phyloP scores from a whole-genome alignment of 2,797 vertebrate genomes.

The Tragelaphus eurycerus region DNA sequence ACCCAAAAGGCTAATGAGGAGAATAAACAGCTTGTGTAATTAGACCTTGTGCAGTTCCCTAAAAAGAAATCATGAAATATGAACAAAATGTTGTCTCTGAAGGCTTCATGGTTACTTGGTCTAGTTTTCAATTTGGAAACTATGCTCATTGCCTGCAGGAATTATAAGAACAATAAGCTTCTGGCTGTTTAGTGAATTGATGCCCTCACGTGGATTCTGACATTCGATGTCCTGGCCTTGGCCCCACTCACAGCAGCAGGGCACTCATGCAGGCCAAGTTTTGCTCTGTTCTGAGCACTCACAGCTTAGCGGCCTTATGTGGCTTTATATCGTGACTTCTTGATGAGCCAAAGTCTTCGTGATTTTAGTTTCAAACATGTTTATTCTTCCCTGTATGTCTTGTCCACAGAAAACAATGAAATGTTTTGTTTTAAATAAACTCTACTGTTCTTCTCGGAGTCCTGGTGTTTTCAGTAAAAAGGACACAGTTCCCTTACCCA shows the following conservation, averaged over 20 bases:
- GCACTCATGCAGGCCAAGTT: neutral
- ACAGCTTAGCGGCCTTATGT: neutral
- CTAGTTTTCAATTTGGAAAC: conserved; percentile 29
- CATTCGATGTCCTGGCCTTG: neutral
- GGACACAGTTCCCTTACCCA: neutral
- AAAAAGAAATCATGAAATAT: conserved; percentile 53
- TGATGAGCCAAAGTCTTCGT: neutral
- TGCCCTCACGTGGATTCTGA: neutral
- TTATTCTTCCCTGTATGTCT: neutral
- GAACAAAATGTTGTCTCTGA: conserved; percentile 33
- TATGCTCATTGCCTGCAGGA: neutral
- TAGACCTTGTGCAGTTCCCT: conserved; percentile 43
- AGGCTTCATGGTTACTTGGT: neutral
- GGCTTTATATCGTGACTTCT: neutral
- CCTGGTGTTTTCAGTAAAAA: neutral
- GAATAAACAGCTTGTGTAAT: conserved; percentile 29
- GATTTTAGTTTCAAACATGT: neutral
- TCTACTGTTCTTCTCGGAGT: neutral
- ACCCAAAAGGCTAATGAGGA: conserved; percentile 49
- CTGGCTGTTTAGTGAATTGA: neutral
- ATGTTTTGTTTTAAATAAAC: neutral
- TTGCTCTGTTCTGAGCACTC: neutral
- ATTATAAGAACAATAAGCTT: neutral
- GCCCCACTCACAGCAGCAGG: neutral
- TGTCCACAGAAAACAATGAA: neutral